A percentile compares a stretch with the other conserved stretches of the same genome.
phyloP scores from a whole-genome alignment of 2,797 vertebrate species.

The Choloepus didactylus region DNA sequence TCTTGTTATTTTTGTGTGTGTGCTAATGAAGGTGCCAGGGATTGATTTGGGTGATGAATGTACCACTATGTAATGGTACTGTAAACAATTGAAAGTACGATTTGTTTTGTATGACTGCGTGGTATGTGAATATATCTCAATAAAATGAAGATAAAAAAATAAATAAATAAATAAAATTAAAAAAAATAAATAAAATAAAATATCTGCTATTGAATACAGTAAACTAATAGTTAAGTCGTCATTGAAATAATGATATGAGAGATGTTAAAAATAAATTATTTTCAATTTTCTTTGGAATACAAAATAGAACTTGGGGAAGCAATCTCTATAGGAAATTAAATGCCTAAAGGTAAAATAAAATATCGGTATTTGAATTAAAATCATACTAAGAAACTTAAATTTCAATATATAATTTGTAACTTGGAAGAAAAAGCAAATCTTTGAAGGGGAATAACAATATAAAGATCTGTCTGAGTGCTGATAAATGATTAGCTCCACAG shows the following conservation, averaged over 20 bases:
- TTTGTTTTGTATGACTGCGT: no score
- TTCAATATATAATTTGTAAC: constrained; percentile 58
- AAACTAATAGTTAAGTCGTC: not conserved
- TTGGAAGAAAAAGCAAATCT: constrained; percentile 34
- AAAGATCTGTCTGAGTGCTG: not conserved
- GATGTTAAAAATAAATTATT: constrained; percentile 3
- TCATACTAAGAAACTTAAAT: constrained; percentile 4
- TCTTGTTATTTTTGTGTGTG: no score
- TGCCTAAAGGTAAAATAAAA: constrained; percentile 6
- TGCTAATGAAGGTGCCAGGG: no score
- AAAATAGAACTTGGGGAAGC: not conserved
- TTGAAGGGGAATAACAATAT: not conserved
- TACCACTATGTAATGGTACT: no score
- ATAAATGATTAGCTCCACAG: not conserved
- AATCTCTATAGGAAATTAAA: constrained; percentile 11
- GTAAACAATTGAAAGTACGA: no score
- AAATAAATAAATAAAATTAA: no score
- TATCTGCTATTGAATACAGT: not conserved
- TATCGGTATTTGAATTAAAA: constrained; percentile 61
- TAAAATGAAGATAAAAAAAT: no score
- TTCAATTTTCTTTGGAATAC: constrained; percentile 45
- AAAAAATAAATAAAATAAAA: no score
- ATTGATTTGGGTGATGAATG: no score
- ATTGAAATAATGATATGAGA: constrained; percentile 4
- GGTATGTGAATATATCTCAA: no score